Evolutionary conservation across 2,113 vertebrate species (phyloP), one percentile per base, ranked within the genome.

Genomic region (Grammomys surdaster): DNA sequence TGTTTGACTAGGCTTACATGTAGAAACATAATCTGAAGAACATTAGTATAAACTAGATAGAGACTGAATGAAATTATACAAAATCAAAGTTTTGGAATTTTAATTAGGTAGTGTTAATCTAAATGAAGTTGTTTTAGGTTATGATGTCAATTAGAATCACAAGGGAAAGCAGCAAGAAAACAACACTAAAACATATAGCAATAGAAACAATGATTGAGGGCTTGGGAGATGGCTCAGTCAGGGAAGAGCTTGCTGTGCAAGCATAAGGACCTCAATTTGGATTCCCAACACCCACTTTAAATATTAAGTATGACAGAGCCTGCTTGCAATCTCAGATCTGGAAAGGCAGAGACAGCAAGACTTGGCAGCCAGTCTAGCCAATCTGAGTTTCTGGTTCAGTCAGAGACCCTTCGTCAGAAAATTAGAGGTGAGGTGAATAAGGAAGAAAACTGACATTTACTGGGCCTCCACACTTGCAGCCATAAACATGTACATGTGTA

Each of bases 81-180:
- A 69, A 69, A 16, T n/a, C 10, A 81, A 89, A 92, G 26, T 95
- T 92, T 67, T 78, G 12, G 80, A 26, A 14, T 16, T 81, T 60
- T 88, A 54, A 60, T 43, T 85, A 43, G 13, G 24, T 85, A 82
- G 60, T 48, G 20, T 48, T 33, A 86, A 90, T 36, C 56, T 87
- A 87, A 48, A 54, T 31, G 81, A 95, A 43, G 72, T 78, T 76
- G 26, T 56, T 90, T 86, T 76, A 60, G 40, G n/a, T 9, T 60
- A 60, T 60, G 26, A 87, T 75, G 40, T 13, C 76, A 81, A 82
- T 82, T 81, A 82, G 51, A 84, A 43, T 77, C 40, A 91, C 76
- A 46, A 82, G 26, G 4, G 28, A 22, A 96, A 63, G n/a, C 36
- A 93, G 40, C 90, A 93, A 75, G 11, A 88, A 84, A 95, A 76